Conservation (phyloP, 2,888 invertebrate species). For the Cephus runcator region DNA sequence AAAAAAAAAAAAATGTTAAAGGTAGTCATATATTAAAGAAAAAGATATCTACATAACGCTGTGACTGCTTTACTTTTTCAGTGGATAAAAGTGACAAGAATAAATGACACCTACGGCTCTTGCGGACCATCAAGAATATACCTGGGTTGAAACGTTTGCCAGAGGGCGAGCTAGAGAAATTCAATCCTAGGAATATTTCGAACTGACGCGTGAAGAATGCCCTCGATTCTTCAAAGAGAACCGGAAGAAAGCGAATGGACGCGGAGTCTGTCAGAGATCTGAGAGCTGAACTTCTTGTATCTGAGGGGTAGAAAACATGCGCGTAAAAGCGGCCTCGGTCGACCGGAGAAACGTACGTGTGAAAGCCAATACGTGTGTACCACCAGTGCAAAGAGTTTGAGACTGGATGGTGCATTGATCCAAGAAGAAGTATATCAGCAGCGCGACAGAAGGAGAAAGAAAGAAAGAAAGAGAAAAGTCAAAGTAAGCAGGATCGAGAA, state of each 20-base stretch:
- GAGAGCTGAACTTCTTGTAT: background rate
- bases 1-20: background rate
- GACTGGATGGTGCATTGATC: constrained; percentile 19
- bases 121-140: background rate
- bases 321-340: background rate
- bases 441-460: constrained; percentile 25
- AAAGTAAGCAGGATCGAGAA: background rate
- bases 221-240: background rate
- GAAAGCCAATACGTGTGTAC: background rate
- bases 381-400: background rate
- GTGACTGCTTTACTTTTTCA: background rate
- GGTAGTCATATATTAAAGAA: background rate
- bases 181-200: background rate
- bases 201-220: background rate
- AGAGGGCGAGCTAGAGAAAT: background rate
- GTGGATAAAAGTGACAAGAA: background rate
- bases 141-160: background rate
- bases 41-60: background rate
- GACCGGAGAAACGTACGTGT: background rate
- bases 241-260: background rate
- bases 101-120: background rate
- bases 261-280: background rate
- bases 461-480: background rate
- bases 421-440: constrained; percentile 16
- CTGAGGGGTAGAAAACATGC: background rate